A percentile compares a stretch with the other conserved stretches of the same genome.
These are phyloP conservation scores for Zaprionus taronus DNA, from an alignment of 1,140 invertebrate genomes.

Conservation along the genomic window DNA sequence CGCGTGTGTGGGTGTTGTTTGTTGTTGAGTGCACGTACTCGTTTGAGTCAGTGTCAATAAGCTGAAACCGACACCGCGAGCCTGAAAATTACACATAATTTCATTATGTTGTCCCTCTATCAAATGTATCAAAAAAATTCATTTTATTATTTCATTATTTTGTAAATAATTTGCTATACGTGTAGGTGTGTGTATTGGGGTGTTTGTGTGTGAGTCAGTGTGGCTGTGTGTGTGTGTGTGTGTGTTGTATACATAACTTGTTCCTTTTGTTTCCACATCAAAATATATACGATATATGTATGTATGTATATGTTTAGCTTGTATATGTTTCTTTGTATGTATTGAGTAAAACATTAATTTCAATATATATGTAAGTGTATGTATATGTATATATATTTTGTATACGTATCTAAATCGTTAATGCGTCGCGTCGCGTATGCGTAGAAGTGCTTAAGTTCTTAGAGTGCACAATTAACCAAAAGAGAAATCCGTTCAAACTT, in stretches of 20 bases:
- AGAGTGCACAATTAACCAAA: neutral
- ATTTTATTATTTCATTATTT: constrained; percentile 30
- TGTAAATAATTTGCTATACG: constrained; percentile 46
- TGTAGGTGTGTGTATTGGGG: constrained; percentile 14
- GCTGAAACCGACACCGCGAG: constrained; percentile 19
- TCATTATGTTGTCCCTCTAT: constrained; percentile 43
- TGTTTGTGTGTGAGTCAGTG: constrained; percentile 6
- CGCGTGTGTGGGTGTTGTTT: constrained; percentile 3
- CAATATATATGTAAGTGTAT: constrained; percentile 6
- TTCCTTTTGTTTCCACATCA: neutral
- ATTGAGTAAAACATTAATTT: constrained; percentile 23
- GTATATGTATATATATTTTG: constrained; percentile 13
- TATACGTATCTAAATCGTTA: constrained; percentile 54
- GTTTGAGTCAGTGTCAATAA: constrained; percentile 5
- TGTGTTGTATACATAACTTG: constrained; percentile 3
- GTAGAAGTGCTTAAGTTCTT: neutral
- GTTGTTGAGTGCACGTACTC: neutral
- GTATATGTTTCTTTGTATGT: constrained; percentile 19
- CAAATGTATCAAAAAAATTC: constrained; percentile 38
- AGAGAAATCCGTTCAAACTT: neutral
- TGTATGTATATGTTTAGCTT: constrained; percentile 10
- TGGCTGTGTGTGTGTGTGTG: constrained; percentile 21
- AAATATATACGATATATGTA: neutral
- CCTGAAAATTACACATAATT: constrained; percentile 43
- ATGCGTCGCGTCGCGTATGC: neutral